These are phyloP conservation scores for Helarctos malayanus DNA, from an alignment of 2,797 vertebrate genomes.

Conservation along the genomic window DNA sequence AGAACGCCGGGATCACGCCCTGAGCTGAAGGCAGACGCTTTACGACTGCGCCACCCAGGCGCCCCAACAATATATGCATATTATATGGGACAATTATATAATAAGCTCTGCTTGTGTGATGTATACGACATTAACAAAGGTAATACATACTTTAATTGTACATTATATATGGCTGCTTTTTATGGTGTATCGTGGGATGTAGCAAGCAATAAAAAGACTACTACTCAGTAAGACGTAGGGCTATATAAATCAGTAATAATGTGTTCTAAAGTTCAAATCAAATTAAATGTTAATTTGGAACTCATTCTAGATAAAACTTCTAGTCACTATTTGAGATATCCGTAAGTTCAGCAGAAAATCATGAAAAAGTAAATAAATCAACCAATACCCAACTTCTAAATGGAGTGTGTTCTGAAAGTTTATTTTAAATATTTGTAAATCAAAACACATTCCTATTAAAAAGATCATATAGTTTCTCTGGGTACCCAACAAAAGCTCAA, in stretches of 20 bases:
- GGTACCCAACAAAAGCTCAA: background rate
- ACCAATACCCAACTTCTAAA: background rate
- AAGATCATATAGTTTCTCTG: slow-evolving; percentile 24
- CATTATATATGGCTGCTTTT: slow-evolving; percentile 22
- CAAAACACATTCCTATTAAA: slow-evolving; percentile 27
- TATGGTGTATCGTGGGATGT: background rate
- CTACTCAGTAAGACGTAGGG: slow-evolving; percentile 1
- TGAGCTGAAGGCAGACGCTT: too few relatives aligned
- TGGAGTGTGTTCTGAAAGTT: slow-evolving; percentile 27
- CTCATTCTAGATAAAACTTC: background rate
- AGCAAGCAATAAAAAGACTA: slow-evolving; percentile 32
- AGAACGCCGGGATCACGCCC: too few relatives aligned
- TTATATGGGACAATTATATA: background rate
- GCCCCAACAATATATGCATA: background rate
- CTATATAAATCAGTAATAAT: slow-evolving; percentile 6
- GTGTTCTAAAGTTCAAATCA: slow-evolving; percentile 47
- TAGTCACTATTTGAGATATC: slow-evolving; percentile 1
- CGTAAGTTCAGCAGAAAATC: slow-evolving; percentile 57
- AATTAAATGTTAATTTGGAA: slow-evolving; percentile 57
- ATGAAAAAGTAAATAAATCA: slow-evolving; percentile 45
- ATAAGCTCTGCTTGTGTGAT: background rate
- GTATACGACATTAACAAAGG: background rate
- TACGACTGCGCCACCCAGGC: too few relatives aligned
- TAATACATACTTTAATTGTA: background rate
- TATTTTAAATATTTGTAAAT: slow-evolving; percentile 63